Evolutionary conservation across 2,888 invertebrate genomes (phyloP), one percentile per base, ranked within the genome.

Genomic region (Dascillus cervinus): DNA sequence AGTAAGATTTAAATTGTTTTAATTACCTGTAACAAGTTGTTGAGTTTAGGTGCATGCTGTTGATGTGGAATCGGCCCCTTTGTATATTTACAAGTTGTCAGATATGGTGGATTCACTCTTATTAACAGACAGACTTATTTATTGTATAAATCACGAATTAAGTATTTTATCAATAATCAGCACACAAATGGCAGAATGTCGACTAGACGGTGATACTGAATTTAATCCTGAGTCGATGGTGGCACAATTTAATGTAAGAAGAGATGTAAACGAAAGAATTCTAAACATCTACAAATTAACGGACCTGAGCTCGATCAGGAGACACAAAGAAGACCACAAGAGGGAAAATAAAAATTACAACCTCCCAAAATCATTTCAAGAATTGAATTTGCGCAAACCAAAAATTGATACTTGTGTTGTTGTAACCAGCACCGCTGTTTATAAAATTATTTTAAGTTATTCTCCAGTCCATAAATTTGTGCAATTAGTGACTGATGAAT

Each of bases 1-100:
- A 36, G 75, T 74, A 62, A 60, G 61, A 6, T 14, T 13, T 20
- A 19, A 9, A 2, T 10, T 2, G 15, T 22, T 13, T 13, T 12
- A 22, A 9, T 9, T n/a, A n/a, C n/a, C n/a, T n/a, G n/a, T n/a
- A n/a, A n/a, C n/a, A n/a, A n/a, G 17, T 17, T 17, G 17, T 17
- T n/a, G n/a, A n/a, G n/a, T 65, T 22, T 53, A 79, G 77, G 69
- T 83, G 37, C 80, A 81, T 56, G 75, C 74, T 48, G 74, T 77
- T 43, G 75, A 77, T 53, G 68, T 79, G 26, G 77, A 76, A 48
- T 66, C 76, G 33, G 73, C 75, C 37, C 81, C 82, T 6, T 60
- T 81, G 34, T 79, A 75, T 59, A 70, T 79, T 26, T 79, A 83
- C 57, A 80, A 79, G 62, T 65, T 85, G 46, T 77, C 79, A 22